Evolutionary conservation across 2,888 invertebrate genomes (phyloP), one percentile per base, ranked within the genome.

Genomic region (Cephus pygmeus): DNA sequence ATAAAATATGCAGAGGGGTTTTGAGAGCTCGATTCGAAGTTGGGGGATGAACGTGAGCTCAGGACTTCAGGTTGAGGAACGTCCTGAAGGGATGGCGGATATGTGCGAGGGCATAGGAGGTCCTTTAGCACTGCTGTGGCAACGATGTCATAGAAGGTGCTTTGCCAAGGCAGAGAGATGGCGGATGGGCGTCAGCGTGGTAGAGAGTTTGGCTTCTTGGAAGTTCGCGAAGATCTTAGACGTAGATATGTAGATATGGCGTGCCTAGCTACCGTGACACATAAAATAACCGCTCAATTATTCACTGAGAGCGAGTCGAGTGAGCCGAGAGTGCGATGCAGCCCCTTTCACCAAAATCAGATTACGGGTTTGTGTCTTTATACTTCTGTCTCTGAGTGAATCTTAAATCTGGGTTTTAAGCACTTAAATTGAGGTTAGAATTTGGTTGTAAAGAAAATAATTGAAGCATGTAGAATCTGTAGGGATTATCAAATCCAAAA

Each of bases 271-370:
- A 79, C 79, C 76, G 79, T 79, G 74, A 69, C 79, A 76, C 76
- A 76, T 76, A 76, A 76, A 79, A 79, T 79, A 79, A 76, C 79
- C 76, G 73, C 76, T 79, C 79, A 79, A 79, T 79, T 79, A 79
- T 79, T 79, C 79, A 79, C 73, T 74, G 68, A 71, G 69, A 76
- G 40, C 69, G 76, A 78, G 78, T 75, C 69, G 76, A 76, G 78
- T 75, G 78, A 75, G 75, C 75, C 76, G 73, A 34, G 56, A 33
- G 75, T 75, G 75, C 33, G 68, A 33, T 73, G 71, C 69, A 75
- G 75, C 56, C 71, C 76, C 78, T 73, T 79, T 73, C 69, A 36
- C 34, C 56, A 73, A 34, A 79, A 79, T 79, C 73, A 76, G 69
- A 73, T 79, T 76, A 79, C 73, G 56, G 69, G 76, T 36, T 73